Base-by-base conservation (phyloP, 2,888 invertebrate genomes). In the Phania funesta region DNA sequence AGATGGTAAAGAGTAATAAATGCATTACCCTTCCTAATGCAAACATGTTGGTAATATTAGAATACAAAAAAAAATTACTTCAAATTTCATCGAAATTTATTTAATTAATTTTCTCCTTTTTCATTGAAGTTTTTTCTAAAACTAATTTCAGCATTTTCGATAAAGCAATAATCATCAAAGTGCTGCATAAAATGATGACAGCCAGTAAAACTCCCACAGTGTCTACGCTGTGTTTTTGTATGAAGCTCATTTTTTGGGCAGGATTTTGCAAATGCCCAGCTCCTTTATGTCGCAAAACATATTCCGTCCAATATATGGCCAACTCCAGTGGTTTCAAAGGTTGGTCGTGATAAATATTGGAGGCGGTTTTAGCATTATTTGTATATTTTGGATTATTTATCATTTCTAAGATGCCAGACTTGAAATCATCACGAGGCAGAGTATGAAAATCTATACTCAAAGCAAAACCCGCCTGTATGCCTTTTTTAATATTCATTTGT, bases 221-320 rank as follows among this genome's bases (percentile, higher is more conserved):
- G 73, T 90, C 90, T n/a, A 90, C 41, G 58, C 86, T 88, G 50
- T 78, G 85, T 6, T 87, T 87, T 46, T 87, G 84, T 0, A 89
- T 46, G 35, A 85, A 87, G 60, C 22, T 86, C 29, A 88, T 77
- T n/a, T 87, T 85, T 22, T 86, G 85, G 5, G 84, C 86, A 7
- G 86, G 85, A 24, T 84, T 85, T 60, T 83, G 86, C 68, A 90
- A 60, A 68, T 90, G 89, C 0, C 85, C 65, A 0, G 90, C 89
- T 2, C 90, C 90, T 20, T 89, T 87, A 71, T 90, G 90, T 0
- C 88, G 78, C 0, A 86, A 79, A 0, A 90, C 83, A 79, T 90
- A 89, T 78, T 90, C 90, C 1, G 89, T 87, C 90, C 91, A 90
- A 85, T 89, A 90, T 3, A 89, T 77, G 1, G 89, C 90, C 0